Percentiles rank a stretch among this genome's conserved stretches.
Conservation (phyloP, 2,113 vertebrate genomes). For the Sylvicapra grimmia region DNA sequence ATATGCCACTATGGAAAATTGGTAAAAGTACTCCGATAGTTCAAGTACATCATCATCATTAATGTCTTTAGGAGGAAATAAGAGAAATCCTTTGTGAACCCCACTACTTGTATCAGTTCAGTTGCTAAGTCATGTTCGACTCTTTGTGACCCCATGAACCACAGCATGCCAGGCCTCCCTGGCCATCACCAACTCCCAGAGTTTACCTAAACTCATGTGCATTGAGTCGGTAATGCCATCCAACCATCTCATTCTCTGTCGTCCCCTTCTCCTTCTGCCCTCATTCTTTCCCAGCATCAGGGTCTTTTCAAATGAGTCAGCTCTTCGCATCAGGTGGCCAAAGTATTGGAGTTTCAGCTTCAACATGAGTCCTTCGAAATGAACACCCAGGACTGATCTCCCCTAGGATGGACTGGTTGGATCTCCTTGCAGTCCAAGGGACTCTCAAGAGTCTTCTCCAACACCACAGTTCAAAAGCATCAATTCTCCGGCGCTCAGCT, state of each 20-base stretch:
- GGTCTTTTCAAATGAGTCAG: background rate
- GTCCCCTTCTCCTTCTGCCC: background rate
- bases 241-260: background rate
- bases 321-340: background rate
- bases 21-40: background rate
- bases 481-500: background rate
- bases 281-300: background rate
- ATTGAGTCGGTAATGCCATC: background rate
- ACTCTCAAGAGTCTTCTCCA: background rate
- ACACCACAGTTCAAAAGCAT: background rate
- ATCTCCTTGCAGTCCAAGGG: background rate
- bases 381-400: background rate
- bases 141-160: accelerated
- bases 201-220: background rate
- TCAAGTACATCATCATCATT: background rate
- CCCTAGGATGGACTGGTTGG: background rate
- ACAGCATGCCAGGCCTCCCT: background rate
- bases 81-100: background rate
- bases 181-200: background rate
- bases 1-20: background rate
- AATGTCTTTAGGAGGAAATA: background rate
- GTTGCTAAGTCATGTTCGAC: background rate
- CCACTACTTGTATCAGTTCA: background rate
- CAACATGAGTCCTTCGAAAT: background rate
- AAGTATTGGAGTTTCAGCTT: background rate